These are phyloP conservation scores for Caenorhabditis angaria DNA, from an alignment of 2,888 invertebrate genomes.

Conservation along the genomic window DNA sequence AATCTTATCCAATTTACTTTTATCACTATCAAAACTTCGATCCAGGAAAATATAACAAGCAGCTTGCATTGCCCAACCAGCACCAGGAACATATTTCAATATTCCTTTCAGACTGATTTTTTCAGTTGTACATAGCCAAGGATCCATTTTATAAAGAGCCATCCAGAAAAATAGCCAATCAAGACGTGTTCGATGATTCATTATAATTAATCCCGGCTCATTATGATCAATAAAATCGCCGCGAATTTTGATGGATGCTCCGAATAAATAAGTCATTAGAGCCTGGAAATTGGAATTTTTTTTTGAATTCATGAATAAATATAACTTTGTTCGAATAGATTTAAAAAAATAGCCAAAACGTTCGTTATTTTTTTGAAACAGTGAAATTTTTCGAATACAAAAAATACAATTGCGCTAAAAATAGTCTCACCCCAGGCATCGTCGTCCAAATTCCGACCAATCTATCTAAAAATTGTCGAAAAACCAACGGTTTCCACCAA, in stretches of 20 bases:
- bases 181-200: conserved; percentile 83
- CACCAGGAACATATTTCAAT: conserved; percentile 63
- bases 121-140: conserved; percentile 75
- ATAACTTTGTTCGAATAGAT: too few species aligned
- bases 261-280: conserved; percentile 66
- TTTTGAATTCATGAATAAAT: too few species aligned
- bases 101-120: conserved; percentile 83
- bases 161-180: conserved; percentile 93
- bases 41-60: conserved; percentile 86
- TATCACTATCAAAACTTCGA: conserved; percentile 84
- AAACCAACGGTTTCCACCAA: conserved; percentile 51
- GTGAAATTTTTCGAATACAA: not conserved
- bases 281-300: too few species aligned
- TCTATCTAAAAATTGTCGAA: conserved; percentile 52
- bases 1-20: conserved; percentile 79
- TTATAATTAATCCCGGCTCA: conserved; percentile 82
- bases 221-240: conserved; percentile 74
- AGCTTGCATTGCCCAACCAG: conserved; percentile 83
- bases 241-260: conserved; percentile 56
- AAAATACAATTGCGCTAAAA: not conserved
- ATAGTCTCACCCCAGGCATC: conserved; percentile 64
- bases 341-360: too few species aligned
- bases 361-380: too few species aligned
- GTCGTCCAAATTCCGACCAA: conserved; percentile 69
- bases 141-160: conserved; percentile 80